Evolutionary conservation across 2,113 vertebrate genomes (phyloP).

Genomic region (Oncorhynchus keta): DNA sequence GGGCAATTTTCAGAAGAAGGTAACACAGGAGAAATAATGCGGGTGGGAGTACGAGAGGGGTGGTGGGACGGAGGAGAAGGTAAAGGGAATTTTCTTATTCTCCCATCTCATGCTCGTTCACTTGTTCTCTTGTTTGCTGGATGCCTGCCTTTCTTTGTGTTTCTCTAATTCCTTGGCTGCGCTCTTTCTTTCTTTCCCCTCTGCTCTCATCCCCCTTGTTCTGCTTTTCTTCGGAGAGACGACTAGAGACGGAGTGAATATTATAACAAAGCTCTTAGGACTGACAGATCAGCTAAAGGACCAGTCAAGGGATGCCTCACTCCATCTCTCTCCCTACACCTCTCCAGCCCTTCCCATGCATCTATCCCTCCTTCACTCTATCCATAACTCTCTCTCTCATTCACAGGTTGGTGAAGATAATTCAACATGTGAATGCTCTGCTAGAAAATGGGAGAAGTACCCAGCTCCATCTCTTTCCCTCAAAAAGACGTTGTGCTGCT

Average conservation of each 20-base stretch:
- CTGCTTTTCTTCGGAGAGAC: constrained; percentile 22
- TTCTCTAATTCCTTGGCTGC: constrained; percentile 29
- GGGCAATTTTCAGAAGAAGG: constrained; percentile 74
- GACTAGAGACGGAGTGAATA: constrained; percentile 40
- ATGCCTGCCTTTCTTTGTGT: constrained; percentile 14
- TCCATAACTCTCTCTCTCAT: neutral
- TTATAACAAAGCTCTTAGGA: constrained; percentile 58
- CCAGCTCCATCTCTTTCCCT: neutral
- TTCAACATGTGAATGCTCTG: no score
- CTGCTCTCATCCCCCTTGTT: constrained; percentile 17
- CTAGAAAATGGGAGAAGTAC: neutral
- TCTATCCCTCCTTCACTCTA: neutral
- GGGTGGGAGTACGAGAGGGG: constrained; percentile 54
- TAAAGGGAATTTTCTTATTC: constrained; percentile 53
- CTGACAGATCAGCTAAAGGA: constrained; percentile 38
- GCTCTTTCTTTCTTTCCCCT: constrained; percentile 1
- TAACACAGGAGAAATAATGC: constrained; percentile 68
- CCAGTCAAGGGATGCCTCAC: constrained; percentile 11
- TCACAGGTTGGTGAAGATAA: neutral
- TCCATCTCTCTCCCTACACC: neutral
- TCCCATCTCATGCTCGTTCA: constrained; percentile 30
- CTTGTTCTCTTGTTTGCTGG: neutral
- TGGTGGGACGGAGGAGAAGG: constrained; percentile 29
- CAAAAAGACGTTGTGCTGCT: neutral
- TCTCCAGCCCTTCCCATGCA: neutral